These are phyloP conservation scores for Spatulosminthurus flaviceps DNA, from an alignment of 2,888 invertebrate species.

Conservation along the genomic window DNA sequence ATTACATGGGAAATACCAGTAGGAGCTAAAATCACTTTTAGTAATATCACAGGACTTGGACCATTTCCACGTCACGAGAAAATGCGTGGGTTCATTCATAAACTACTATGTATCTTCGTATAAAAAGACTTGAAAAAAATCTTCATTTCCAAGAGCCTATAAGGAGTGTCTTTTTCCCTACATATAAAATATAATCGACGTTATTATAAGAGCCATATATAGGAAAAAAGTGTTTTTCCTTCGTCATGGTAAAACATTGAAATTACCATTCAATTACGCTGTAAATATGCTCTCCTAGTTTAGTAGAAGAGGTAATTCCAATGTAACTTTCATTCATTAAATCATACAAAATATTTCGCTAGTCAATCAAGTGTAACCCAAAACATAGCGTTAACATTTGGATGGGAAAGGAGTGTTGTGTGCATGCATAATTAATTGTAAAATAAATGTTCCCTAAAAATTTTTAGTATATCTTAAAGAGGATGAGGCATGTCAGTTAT, in stretches of 20 bases:
- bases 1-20: no score
- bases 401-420: background rate
- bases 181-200: no score
- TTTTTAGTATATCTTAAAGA: no score
- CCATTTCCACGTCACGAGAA: background rate
- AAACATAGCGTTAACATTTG: background rate
- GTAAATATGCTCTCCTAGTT: background rate
- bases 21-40: background rate
- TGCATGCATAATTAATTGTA: conserved; percentile 36
- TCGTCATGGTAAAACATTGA: background rate
- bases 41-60: background rate
- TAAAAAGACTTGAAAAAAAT: no score
- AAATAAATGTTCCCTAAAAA: background rate
- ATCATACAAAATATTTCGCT: background rate
- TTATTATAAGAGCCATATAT: no score
- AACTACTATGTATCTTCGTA: background rate
- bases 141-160: background rate
- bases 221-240: background rate
- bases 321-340: background rate
- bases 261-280: conserved; percentile 2
- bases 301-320: background rate
- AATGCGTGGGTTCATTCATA: conserved; percentile 34
- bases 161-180: no score
- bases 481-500: no score
- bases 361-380: background rate